phyloP scores from a whole-genome alignment of 1,140 invertebrate genomes.

The Sycobia sp. region DNA sequence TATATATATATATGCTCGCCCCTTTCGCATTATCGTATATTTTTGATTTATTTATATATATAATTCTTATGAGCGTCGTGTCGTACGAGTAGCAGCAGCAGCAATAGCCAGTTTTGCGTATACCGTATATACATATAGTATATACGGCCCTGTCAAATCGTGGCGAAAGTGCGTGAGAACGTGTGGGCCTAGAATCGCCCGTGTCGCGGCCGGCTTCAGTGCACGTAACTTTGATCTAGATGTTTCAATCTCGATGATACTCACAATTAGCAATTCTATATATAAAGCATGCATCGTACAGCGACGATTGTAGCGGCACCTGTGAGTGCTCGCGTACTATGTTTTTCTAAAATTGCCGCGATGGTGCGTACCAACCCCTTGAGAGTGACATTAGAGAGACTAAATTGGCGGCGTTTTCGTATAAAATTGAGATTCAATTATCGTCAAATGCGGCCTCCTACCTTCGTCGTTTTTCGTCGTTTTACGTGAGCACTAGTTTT shows the following conservation, averaged over 20 bases:
- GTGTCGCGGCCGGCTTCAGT: slow-evolving; percentile 7
- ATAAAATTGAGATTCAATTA: slow-evolving; percentile 31
- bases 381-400: slow-evolving; percentile 29
- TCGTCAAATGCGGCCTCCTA: neutral
- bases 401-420: slow-evolving; percentile 26
- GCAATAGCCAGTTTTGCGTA: no score
- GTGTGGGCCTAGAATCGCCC: no score
- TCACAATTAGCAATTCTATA: slow-evolving; percentile 35
- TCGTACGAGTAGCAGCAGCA: neutral
- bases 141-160: no score
- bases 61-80: slow-evolving; percentile 37
- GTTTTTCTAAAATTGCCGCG: slow-evolving; percentile 17
- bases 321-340: slow-evolving; percentile 4
- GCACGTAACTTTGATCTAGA: slow-evolving; percentile 33
- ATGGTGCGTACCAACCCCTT: neutral
- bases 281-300: no score
- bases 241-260: slow-evolving; percentile 35
- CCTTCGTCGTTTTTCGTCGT: neutral
- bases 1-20: slow-evolving; percentile 15
- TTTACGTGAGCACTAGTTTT: neutral
- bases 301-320: neutral
- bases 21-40: slow-evolving; percentile 40
- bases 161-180: no score
- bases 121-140: no score
- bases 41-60: no score